Evolutionary conservation across 30 jellyfish, hydroid and myxozoan species (phyloP).

Genomic region (Pelagia noctiluca): DNA sequence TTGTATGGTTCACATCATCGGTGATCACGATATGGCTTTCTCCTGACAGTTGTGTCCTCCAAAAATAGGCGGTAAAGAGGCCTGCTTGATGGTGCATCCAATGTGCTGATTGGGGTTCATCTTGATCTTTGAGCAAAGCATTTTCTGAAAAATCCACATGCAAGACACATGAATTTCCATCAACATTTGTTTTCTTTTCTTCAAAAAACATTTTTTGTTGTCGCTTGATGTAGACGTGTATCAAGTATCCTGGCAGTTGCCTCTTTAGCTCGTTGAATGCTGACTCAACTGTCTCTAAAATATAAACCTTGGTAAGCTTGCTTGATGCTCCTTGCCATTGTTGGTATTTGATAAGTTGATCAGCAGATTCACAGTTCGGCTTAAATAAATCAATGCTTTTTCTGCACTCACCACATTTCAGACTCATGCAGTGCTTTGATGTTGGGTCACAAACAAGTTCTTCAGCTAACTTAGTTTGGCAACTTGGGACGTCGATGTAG

Average conservation of each 20-base stretch:
- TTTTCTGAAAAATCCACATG: slow-evolving; percentile 64
- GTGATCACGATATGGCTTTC: slow-evolving; percentile 43
- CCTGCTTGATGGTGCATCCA: slow-evolving; percentile 61
- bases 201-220: slow-evolving; percentile 25
- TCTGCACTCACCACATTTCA: too few relatives aligned
- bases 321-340: slow-evolving; percentile 53
- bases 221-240: slow-evolving; percentile 49
- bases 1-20: slow-evolving; percentile 41
- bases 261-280: slow-evolving; percentile 16
- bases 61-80: slow-evolving; percentile 42
- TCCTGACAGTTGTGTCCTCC: slow-evolving; percentile 34
- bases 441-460: too few relatives aligned
- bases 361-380: slow-evolving; percentile 19
- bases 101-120: slow-evolving; percentile 60
- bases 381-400: too few relatives aligned
- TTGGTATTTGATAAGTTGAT: neutral
- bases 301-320: neutral
- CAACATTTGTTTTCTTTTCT: slow-evolving; percentile 7
- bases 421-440: too few relatives aligned
- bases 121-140: slow-evolving; percentile 20
- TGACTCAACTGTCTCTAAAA: slow-evolving; percentile 33
- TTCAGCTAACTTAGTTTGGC: too few relatives aligned
- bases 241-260: slow-evolving; percentile 18
- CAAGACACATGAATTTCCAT: slow-evolving; percentile 26
- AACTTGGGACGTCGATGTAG: too few relatives aligned